Conservation (phyloP, 2,888 invertebrate genomes). For the Rhaphigaster nebulosa region DNA sequence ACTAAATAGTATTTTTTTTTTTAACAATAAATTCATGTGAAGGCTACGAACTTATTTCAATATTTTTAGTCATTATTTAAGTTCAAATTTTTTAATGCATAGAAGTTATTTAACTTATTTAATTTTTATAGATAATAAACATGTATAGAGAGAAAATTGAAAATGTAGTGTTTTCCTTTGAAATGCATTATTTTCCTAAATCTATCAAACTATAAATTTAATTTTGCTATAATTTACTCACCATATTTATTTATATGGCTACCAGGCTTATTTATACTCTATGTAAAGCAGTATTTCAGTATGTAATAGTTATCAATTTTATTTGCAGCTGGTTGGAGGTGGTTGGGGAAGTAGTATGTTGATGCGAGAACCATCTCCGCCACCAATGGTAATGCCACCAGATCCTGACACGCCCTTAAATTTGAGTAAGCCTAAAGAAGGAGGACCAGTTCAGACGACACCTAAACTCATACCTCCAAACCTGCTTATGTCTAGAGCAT, state of each 20-base stretch:
- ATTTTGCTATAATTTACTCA: background rate
- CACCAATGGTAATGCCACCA: slow-evolving; percentile 55
- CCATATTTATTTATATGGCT: background rate
- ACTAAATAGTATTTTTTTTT: background rate
- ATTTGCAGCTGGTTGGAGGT: slow-evolving; percentile 58
- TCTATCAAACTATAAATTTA: background rate
- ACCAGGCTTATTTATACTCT: no score
- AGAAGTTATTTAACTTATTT: background rate
- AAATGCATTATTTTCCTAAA: no score
- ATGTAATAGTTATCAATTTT: background rate
- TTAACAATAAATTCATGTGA: background rate
- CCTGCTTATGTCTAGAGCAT: slow-evolving; percentile 75
- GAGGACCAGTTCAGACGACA: slow-evolving; percentile 68
- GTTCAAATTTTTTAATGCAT: background rate
- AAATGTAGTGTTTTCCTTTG: no score
- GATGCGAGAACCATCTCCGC: slow-evolving; percentile 54
- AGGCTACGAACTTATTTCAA: background rate
- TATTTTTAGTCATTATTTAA: background rate
- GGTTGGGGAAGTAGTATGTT: slow-evolving; percentile 59
- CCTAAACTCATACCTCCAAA: slow-evolving; percentile 74
- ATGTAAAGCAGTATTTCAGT: background rate
- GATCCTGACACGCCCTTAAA: slow-evolving; percentile 84
- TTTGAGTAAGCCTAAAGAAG: slow-evolving; percentile 84
- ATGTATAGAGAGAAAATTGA: background rate
- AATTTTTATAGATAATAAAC: background rate